Percentiles rank a stretch among this genome's conserved stretches.
Conservation (phyloP, 2,113 vertebrate genomes). For the Eonycteris spelaea region DNA sequence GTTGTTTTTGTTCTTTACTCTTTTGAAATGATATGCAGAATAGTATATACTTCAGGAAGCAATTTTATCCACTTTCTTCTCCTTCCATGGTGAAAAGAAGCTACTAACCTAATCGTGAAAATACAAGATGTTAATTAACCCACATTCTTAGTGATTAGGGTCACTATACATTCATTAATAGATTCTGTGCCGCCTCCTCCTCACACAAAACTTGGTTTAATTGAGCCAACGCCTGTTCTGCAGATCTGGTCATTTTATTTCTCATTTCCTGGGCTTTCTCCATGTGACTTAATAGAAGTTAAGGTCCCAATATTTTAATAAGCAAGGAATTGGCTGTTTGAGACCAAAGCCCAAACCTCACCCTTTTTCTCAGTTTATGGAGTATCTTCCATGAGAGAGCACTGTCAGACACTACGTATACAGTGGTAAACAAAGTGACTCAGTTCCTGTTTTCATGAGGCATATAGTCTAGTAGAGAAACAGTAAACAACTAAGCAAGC, state of each 20-base stretch:
- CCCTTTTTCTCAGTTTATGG: not conserved
- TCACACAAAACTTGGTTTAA: not conserved
- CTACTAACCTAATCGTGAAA: not conserved
- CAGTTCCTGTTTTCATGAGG: not conserved
- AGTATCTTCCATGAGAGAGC: not conserved
- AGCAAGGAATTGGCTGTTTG: not conserved
- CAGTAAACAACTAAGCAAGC: not conserved
- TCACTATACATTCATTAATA: not conserved
- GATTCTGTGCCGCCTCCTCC: not conserved
- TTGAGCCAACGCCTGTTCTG: not conserved
- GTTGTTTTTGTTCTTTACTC: not conserved
- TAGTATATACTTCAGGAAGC: not conserved
- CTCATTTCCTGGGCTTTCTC: not conserved
- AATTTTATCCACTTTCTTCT: not conserved
- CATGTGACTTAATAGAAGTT: not conserved
- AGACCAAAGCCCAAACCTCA: not conserved
- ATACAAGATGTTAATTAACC: not conserved
- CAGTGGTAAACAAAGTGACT: not conserved
- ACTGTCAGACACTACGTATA: not conserved
- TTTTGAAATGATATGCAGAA: not conserved
- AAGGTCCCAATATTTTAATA: not conserved
- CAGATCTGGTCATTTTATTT: not conserved
- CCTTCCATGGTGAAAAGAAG: not conserved
- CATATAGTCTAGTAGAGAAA: not conserved
- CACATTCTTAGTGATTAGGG: not conserved